phyloP scores from a whole-genome alignment of 2,888 invertebrate species.

The Clepsis dumicolana region DNA sequence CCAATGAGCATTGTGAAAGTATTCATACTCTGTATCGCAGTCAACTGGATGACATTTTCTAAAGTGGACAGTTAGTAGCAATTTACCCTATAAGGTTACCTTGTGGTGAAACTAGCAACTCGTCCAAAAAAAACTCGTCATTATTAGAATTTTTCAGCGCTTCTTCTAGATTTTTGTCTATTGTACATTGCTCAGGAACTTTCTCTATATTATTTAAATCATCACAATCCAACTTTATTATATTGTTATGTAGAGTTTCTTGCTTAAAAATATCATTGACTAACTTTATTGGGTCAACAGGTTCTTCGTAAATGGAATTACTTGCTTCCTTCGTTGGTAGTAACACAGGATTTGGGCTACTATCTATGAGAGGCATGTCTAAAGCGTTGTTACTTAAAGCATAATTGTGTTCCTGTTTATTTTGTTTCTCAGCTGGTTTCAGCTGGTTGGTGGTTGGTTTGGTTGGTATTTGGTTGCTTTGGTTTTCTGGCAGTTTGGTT shows the following conservation, averaged over 20 bases:
- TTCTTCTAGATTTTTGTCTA: slow-evolving; percentile 70
- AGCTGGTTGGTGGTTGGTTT: too few relatives aligned
- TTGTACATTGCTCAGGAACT: slow-evolving; percentile 53
- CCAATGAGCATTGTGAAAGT: too few relatives aligned
- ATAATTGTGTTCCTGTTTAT: slow-evolving; percentile 14
- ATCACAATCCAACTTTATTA: slow-evolving; percentile 8
- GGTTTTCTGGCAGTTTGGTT: slow-evolving; percentile 49
- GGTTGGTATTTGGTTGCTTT: too few relatives aligned
- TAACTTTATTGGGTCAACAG: slow-evolving; percentile 21
- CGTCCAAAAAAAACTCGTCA: slow-evolving; percentile 62
- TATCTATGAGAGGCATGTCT: slow-evolving; percentile 30
- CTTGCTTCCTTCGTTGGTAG: slow-evolving; percentile 18
- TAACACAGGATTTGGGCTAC: not conserved
- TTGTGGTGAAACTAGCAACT: slow-evolving; percentile 67
- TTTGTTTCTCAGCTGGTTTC: slow-evolving; percentile 17
- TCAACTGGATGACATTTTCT: too few relatives aligned
- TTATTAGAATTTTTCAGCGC: slow-evolving; percentile 64
- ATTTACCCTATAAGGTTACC: too few relatives aligned
- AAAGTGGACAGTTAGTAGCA: too few relatives aligned
- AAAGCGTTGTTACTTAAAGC: not conserved
- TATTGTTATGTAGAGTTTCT: not conserved
- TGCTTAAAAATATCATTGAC: slow-evolving; percentile 23
- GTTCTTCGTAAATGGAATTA: slow-evolving; percentile 12
- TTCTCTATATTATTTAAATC: not conserved
- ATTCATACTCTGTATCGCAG: too few relatives aligned